A percentile compares a stretch with the other conserved stretches of the same genome.
Conservation (phyloP, 2,797 vertebrate genomes). For the Lithobates pipiens region DNA sequence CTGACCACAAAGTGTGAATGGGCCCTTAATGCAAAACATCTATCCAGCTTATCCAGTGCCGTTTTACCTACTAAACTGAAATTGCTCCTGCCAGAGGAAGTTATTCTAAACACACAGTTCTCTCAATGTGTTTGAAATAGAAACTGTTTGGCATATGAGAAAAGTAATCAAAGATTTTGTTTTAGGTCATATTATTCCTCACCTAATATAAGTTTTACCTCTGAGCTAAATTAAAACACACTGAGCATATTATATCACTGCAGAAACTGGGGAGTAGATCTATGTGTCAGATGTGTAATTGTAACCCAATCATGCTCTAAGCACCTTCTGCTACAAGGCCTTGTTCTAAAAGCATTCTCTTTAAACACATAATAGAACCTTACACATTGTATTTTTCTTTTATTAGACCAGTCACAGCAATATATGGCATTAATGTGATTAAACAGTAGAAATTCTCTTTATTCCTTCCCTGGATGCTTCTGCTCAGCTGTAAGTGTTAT, state of each 20-base stretch:
- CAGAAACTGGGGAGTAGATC: conserved; percentile 23
- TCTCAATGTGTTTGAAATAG: background rate
- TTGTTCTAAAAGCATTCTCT: conserved; percentile 27
- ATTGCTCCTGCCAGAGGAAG: background rate
- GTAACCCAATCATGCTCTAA: conserved; percentile 41
- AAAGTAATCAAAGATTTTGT: conserved; percentile 22
- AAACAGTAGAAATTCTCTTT: conserved; percentile 48
- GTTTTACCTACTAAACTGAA: background rate
- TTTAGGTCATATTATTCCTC: conserved; percentile 38
- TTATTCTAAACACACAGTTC: background rate
- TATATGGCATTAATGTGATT: conserved; percentile 49
- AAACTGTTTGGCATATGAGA: conserved; percentile 1
- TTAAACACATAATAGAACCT: conserved; percentile 48
- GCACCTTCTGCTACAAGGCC: conserved; percentile 39
- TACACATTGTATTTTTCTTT: conserved; percentile 54
- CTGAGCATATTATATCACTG: conserved; percentile 40
- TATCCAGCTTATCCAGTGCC: background rate
- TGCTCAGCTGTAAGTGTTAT: conserved; percentile 53
- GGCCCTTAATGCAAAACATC: background rate
- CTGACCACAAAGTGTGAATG: background rate
- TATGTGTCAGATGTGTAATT: conserved; percentile 48
- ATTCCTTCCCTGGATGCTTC: conserved; percentile 42
- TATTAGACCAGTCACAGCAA: conserved; percentile 43
- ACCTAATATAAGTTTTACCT: conserved; percentile 46
- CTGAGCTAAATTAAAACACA: conserved; percentile 46